Evolutionary conservation across 2,888 invertebrate genomes (phyloP).

Genomic region (Pseudococcus longispinus): DNA sequence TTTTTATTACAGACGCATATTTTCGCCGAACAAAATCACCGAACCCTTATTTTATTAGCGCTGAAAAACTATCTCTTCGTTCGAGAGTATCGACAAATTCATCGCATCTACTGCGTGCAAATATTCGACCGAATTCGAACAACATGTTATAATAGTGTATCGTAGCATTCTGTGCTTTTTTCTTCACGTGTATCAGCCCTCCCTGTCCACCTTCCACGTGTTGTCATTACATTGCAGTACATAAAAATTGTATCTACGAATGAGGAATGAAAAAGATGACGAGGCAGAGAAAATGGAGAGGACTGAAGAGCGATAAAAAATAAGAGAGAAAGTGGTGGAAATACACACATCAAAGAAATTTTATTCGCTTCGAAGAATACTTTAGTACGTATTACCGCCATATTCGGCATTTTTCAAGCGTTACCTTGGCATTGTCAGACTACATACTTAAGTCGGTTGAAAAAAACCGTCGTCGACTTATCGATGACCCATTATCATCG

Average conservation of each 20-base stretch:
- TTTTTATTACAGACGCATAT: slow-evolving; percentile 14
- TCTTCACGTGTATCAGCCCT: not conserved
- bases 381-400: not conserved
- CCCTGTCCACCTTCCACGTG: not conserved
- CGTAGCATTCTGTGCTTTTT: not conserved
- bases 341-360: not conserved
- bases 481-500: not conserved
- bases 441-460: not conserved
- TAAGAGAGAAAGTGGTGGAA: not conserved
- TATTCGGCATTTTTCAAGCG: not conserved
- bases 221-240: not conserved
- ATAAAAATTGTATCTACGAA: not conserved
- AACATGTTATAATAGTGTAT: not conserved
- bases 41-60: slow-evolving; percentile 28
- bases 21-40: not conserved
- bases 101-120: not conserved
- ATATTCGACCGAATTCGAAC: not conserved
- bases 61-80: not conserved
- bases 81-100: not conserved
- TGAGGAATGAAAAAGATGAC: not conserved
- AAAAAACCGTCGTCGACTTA: not conserved
- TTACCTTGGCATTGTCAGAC: not conserved
- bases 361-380: not conserved
- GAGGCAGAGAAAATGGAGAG: not conserved
- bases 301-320: not conserved